Evolutionary conservation across 2,888 invertebrate genomes (phyloP), one percentile per base, ranked within the genome.

Genomic region (Cinara cedri): DNA sequence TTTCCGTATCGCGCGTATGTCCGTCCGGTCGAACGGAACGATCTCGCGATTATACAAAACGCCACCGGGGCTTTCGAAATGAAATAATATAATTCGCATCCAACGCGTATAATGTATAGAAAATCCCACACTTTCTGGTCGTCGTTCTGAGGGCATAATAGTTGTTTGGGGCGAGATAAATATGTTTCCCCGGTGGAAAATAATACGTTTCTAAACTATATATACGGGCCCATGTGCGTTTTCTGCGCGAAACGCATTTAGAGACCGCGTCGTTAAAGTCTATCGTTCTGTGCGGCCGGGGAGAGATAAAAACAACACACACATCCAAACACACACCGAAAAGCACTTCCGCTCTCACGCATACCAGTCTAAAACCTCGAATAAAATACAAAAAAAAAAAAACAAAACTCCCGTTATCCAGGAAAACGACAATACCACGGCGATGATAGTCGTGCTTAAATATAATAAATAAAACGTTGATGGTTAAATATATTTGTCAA

Each of bases 221-320:
- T 34, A 34, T 34, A 34, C 34, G 14, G 14, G 1, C n/a, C 9
- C 10, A 3, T n/a, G 9, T 46, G n/a, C 24, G 21, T 72, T 71
- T 44, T 46, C 4, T n/a, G 19, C 26, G 46, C 9, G 26, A 26
- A 72, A 60, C 26, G 13, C 26, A 57, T 72, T 26, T 72, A 72
- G 19, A 26, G 8, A 4, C 26, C 57, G 26, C 24, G 26, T 49
- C 14, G 26, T 72, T 49, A 49, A 72, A n/a, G 60, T 49, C 19
- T 24, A 21, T 72, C 26, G 26, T 14, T 57, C 13, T n/a, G 24
- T 9, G 14, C 19, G 34, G 34, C 3, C 11, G 14, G 10, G 26
- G 44, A 57, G n/a, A 60, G 19, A 72, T 57, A 72, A n/a, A 71
- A 57, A 24, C 13, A 42, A 70, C 21, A 42, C 9, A 66, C 24